These are phyloP conservation scores for Drosophila gaucha DNA, from an alignment of 2,888 invertebrate genomes.

Conservation along the genomic window DNA sequence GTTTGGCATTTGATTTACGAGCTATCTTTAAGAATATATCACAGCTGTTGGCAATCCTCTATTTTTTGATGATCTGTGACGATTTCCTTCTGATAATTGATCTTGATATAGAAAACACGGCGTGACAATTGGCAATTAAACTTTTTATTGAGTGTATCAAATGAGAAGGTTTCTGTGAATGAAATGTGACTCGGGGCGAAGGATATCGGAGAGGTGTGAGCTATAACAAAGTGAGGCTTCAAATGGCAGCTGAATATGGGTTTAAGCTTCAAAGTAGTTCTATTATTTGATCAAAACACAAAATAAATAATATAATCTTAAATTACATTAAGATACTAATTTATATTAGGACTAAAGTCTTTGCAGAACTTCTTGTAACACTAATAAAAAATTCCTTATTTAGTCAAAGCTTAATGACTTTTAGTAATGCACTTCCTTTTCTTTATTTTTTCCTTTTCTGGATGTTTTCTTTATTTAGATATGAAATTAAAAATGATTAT, in stretches of 20 bases:
- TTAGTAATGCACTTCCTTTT: no score
- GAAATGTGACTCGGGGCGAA: neutral
- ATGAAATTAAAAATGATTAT: no score
- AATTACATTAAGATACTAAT: no score
- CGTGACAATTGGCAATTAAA: constrained; percentile 30
- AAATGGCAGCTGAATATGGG: no score
- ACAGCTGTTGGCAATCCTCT: constrained; percentile 38
- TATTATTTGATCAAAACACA: no score
- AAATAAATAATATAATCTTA: no score
- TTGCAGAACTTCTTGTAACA: no score
- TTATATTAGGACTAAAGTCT: no score
- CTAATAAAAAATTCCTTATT: no score
- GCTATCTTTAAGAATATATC: constrained; percentile 17
- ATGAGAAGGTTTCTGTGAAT: constrained; percentile 4
- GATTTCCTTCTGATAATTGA: constrained; percentile 26
- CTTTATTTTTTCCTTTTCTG: no score
- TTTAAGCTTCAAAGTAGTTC: neutral
- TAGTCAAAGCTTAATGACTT: no score
- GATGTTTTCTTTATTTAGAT: no score
- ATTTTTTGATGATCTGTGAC: constrained; percentile 2
- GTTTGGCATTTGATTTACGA: constrained; percentile 35
- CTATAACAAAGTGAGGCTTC: neutral
- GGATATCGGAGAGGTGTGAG: neutral
- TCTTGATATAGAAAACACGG: constrained; percentile 11
- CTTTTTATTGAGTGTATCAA: constrained; percentile 37